Evolutionary conservation across 2,113 vertebrate genomes (phyloP).

Genomic region (Gnathonemus longibarbis): DNA sequence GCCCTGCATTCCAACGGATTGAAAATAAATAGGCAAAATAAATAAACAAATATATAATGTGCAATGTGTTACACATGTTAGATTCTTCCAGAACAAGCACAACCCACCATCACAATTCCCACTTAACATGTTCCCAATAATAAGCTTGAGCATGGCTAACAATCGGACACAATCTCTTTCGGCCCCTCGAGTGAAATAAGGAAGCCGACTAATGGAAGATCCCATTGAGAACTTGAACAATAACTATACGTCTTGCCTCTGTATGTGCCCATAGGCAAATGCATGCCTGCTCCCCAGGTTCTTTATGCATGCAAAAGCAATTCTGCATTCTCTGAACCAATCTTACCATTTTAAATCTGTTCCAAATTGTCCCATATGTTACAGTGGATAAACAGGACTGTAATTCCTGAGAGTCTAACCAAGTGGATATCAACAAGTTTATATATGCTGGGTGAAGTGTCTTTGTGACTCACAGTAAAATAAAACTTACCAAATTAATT

Average conservation of each 20-base stretch:
- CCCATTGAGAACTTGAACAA: conserved; percentile 56
- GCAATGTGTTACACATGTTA: background rate
- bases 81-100: background rate
- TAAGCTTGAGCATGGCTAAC: conserved; percentile 43
- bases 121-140: conserved; percentile 39
- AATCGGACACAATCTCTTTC: conserved; percentile 44
- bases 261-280: conserved; percentile 49
- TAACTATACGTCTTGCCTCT: conserved; percentile 53
- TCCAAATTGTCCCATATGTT: conserved; percentile 33
- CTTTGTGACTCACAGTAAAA: background rate
- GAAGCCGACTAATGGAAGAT: conserved; percentile 57
- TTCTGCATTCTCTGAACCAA: conserved; percentile 24
- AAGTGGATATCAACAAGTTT: background rate
- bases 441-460: conserved; percentile 1
- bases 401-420: conserved; percentile 29
- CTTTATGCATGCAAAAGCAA: conserved; percentile 38
- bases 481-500: background rate
- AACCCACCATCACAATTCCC: conserved; percentile 23
- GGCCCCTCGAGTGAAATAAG: conserved; percentile 59
- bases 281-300: conserved; percentile 24
- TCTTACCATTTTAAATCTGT: conserved; percentile 24
- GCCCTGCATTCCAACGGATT: background rate
- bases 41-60: background rate
- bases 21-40: background rate
- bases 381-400: conserved; percentile 33